Conservation (phyloP, 1,140 invertebrate species). For the Drosophila sucinea region DNA sequence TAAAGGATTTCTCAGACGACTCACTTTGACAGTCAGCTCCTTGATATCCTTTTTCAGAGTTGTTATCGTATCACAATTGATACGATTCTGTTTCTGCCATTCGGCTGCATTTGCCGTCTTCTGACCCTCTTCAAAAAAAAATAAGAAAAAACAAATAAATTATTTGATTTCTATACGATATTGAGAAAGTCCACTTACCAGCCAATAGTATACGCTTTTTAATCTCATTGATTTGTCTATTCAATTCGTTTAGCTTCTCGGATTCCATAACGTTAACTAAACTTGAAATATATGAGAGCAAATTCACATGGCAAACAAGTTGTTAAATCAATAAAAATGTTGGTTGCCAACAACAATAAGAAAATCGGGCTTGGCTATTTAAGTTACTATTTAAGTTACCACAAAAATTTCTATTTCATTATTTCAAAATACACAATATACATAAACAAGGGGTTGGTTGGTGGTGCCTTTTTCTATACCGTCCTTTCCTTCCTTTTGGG, state of each 20-base stretch:
- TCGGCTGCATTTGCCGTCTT: conserved; percentile 92
- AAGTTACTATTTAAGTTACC: neutral
- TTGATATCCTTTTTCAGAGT: conserved; percentile 90
- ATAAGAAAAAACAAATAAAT: conserved; percentile 1
- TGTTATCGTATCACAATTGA: conserved; percentile 88
- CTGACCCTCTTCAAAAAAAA: conserved; percentile 88
- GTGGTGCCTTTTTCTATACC: neutral
- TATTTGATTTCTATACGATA: neutral
- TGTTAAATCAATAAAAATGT: conserved; percentile 3
- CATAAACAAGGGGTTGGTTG: neutral
- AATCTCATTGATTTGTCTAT: conserved; percentile 90
- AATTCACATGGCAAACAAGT: conserved; percentile 1
- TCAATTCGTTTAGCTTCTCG: conserved; percentile 86
- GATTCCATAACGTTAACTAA: conserved; percentile 82
- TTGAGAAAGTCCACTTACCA: conserved; percentile 84
- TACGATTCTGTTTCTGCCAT: conserved; percentile 88
- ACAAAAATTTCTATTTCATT: conserved; percentile 2
- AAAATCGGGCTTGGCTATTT: neutral
- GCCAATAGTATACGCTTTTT: conserved; percentile 92
- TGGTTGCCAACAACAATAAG: conserved; percentile 2
- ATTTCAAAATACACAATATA: neutral
- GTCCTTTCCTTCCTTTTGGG: neutral
- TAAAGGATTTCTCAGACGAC: conserved; percentile 81
- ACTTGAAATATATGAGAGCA: neutral
- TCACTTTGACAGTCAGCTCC: conserved; percentile 85